These are phyloP conservation scores for Rhimphoctona megacephalus DNA, from an alignment of 2,888 invertebrate genomes.

Conservation along the genomic window DNA sequence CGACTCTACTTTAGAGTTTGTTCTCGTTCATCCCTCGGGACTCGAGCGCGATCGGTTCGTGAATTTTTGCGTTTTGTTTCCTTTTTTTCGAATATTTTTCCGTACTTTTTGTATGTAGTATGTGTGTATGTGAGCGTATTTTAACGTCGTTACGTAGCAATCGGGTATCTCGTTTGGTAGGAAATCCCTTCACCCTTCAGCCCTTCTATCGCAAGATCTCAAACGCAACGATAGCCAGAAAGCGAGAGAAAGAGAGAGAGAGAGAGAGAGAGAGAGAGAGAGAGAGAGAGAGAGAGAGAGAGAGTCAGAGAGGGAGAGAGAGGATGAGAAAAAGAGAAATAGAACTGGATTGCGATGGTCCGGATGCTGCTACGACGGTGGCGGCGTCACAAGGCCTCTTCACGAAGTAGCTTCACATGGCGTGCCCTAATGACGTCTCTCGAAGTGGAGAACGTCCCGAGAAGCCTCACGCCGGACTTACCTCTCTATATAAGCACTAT, in stretches of 20 bases:
- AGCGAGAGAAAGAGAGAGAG: background rate
- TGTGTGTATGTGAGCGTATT: slow-evolving; percentile 51
- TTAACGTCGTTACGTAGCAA: slow-evolving; percentile 53
- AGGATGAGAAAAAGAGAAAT: slow-evolving; percentile 8
- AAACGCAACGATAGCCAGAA: slow-evolving; percentile 36
- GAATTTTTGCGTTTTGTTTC: slow-evolving; percentile 59
- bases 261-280: background rate
- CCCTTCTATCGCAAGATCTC: slow-evolving; percentile 66
- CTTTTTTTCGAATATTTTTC: slow-evolving; percentile 45
- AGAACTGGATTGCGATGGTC: slow-evolving; percentile 30
- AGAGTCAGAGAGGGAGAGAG: background rate
- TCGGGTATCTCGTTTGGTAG: slow-evolving; percentile 46
- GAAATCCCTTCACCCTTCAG: slow-evolving; percentile 58
- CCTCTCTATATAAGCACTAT: slow-evolving; percentile 29
- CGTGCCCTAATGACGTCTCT: slow-evolving; percentile 84
- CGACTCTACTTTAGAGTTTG: slow-evolving; percentile 24
- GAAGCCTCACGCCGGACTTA: slow-evolving; percentile 80
- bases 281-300: slow-evolving; percentile 35
- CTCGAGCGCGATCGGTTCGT: slow-evolving; percentile 39
- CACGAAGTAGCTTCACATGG: slow-evolving; percentile 79
- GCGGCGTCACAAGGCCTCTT: slow-evolving; percentile 56
- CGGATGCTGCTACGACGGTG: slow-evolving; percentile 51
- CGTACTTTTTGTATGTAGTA: slow-evolving; percentile 49
- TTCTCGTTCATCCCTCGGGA: slow-evolving; percentile 64
- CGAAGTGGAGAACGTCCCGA: slow-evolving; percentile 78